Percentiles rank a stretch among this genome's conserved stretches.
Conservation (phyloP, 64 coral and sea anemone species). For the Hydrozoanthus tunicans region DNA sequence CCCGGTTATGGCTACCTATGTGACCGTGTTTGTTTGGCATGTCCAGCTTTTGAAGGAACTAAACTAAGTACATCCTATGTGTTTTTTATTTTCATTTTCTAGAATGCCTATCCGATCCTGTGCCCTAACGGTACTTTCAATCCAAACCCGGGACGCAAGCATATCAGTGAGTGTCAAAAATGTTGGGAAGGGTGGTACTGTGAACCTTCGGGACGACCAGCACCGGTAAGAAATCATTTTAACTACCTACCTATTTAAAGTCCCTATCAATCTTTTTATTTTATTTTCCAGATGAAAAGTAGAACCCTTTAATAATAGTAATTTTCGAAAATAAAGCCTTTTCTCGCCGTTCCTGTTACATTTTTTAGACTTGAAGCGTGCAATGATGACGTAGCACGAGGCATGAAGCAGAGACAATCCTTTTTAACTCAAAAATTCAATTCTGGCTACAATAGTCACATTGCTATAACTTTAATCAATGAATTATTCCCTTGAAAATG, state of each 20-base stretch:
- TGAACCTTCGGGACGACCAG: constrained; percentile 72
- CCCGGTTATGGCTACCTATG: not conserved
- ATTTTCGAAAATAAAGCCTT: too few species aligned
- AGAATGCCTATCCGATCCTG: constrained; percentile 90
- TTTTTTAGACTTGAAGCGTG: too few species aligned
- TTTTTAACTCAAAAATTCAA: too few species aligned
- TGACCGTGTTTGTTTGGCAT: not conserved
- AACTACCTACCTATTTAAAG: not conserved
- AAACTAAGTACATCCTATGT: not conserved
- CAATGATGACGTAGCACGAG: too few species aligned
- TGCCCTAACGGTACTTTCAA: constrained; percentile 98
- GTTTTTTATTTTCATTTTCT: not conserved
- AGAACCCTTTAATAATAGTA: too few species aligned
- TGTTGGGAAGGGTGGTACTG: constrained; percentile 92
- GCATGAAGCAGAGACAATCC: too few species aligned
- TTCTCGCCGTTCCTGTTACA: too few species aligned
- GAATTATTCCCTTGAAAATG: too few species aligned
- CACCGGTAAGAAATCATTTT: constrained; percentile 54
- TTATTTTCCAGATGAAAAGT: too few species aligned
- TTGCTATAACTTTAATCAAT: too few species aligned
- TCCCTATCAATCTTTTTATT: too few species aligned
- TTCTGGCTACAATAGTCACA: too few species aligned
- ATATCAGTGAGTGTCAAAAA: constrained; percentile 83
- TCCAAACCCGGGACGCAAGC: constrained; percentile 77
- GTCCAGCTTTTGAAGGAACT: not conserved